Percentiles rank a stretch among this genome's conserved stretches.
phyloP scores from a whole-genome alignment of 1,140 invertebrate genomes.

The Coptotermes formosanus region DNA sequence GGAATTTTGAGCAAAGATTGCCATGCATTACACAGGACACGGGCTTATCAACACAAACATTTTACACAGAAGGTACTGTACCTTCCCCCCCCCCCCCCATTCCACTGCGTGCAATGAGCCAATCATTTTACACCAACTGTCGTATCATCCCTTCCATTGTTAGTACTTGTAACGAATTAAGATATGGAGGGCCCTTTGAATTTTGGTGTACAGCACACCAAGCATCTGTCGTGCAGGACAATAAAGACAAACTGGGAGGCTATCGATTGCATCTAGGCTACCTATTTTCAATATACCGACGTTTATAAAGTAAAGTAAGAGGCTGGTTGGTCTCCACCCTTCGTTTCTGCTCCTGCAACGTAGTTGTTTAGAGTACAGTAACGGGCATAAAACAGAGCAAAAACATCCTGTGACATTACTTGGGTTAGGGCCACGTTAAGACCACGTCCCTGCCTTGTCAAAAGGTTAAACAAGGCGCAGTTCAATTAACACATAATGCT shows the following conservation, averaged over 20 bases:
- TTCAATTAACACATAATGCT: no score
- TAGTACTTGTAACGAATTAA: background rate
- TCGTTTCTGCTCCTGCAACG: background rate
- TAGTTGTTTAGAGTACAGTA: background rate
- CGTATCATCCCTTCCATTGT: background rate
- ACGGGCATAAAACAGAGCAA: background rate
- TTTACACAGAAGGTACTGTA: background rate
- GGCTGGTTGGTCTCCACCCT: background rate
- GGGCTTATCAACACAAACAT: background rate
- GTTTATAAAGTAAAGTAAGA: background rate
- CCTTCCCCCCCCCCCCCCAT: background rate
- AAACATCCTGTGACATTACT: no score
- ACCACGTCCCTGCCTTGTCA: no score
- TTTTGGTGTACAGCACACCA: background rate
- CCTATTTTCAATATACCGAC: background rate
- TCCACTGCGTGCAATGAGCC: background rate
- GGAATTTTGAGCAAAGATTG: no score
- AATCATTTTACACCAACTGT: background rate
- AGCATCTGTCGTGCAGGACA: background rate
- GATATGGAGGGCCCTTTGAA: background rate
- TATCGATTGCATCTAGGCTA: background rate
- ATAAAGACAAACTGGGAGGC: no score
- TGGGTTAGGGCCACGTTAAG: no score
- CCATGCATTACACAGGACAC: no score
- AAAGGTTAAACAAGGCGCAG: no score